These are phyloP conservation scores for Albula goreensis DNA, from an alignment of 2,113 vertebrate genomes.

Conservation along the genomic window DNA sequence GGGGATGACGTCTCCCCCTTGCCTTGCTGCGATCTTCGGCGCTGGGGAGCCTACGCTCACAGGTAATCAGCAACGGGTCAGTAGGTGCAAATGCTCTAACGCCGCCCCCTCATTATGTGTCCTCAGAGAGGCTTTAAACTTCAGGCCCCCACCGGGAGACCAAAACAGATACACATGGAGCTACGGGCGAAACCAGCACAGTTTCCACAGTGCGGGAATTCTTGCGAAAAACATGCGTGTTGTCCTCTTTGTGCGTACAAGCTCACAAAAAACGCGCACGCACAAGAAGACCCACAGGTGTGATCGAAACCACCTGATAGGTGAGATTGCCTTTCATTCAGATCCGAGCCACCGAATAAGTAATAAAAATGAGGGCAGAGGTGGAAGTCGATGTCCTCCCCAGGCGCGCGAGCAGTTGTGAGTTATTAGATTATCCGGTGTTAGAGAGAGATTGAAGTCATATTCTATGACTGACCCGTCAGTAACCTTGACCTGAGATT, in stretches of 20 bases:
- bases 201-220: background rate
- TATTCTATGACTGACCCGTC: constrained; percentile 42
- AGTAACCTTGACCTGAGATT: constrained; percentile 46
- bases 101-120: background rate
- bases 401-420: background rate
- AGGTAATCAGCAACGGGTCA: no score
- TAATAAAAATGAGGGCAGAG: background rate
- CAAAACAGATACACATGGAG: background rate
- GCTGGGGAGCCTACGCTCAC: background rate
- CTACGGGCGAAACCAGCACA: background rate
- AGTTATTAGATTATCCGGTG: constrained; percentile 13
- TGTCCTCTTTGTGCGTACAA: no score
- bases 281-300: background rate
- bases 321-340: constrained; percentile 19
- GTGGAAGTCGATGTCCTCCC: background rate
- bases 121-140: background rate
- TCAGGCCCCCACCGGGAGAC: background rate
- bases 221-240: background rate
- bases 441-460: constrained; percentile 27
- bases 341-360: background rate
- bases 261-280: background rate
- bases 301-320: background rate
- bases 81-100: no score
- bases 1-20: background rate
- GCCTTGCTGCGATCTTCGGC: constrained; percentile 1